Percentiles rank a stretch among this genome's conserved stretches.
phyloP scores from a whole-genome alignment of 1,140 invertebrate genomes.

The Pseudomyrmex flavicornis region DNA sequence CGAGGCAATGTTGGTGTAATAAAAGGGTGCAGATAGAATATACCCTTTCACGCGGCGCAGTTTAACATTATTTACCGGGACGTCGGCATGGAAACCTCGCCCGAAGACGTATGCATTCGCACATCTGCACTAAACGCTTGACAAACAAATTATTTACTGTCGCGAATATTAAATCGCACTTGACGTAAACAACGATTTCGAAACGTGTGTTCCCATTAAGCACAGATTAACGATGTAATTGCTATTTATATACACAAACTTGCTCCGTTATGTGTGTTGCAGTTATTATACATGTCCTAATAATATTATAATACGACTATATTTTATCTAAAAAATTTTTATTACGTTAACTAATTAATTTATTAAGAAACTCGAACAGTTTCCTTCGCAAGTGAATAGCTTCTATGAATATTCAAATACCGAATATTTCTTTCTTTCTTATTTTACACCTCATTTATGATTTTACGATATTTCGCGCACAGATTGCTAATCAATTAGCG shows the following conservation, averaged over 20 bases:
- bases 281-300: background rate
- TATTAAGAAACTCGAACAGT: background rate
- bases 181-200: background rate
- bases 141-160: conserved; percentile 34
- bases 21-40: conserved; percentile 46
- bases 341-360: background rate
- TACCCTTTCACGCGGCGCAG: conserved; percentile 33
- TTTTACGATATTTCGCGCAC: background rate
- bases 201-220: background rate
- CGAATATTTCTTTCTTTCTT: too few species aligned
- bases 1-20: conserved; percentile 43
- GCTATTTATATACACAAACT: background rate
- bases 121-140: conserved; percentile 11
- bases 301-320: too few species aligned
- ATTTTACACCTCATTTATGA: background rate
- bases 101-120: conserved; percentile 51
- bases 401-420: background rate
- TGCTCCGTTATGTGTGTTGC: background rate
- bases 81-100: conserved; percentile 64
- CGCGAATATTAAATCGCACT: background rate
- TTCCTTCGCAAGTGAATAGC: background rate
- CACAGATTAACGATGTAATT: background rate
- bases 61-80: conserved; percentile 70
- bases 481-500: background rate
- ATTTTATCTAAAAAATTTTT: too few species aligned